Base-by-base conservation (phyloP, 2,113 vertebrate genomes). In the Vombatus ursinus region DNA sequence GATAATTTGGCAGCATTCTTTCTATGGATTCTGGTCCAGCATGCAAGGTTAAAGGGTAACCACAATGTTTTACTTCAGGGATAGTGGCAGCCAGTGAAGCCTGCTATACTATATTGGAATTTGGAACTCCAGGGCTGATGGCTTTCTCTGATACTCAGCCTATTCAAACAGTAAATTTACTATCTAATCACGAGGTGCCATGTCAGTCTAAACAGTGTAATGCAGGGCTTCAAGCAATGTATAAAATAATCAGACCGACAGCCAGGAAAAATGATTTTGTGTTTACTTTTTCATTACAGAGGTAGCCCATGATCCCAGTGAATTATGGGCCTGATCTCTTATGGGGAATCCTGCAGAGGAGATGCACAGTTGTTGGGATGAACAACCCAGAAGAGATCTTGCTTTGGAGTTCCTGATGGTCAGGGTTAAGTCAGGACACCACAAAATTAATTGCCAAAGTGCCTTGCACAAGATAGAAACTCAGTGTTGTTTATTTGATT, bases 121-220 rank as follows among this genome's bases (percentile, higher is more conserved):
- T 97, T 97, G 95, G 95, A 98, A 96, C 84, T 90, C 94, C 48
- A 52, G 92, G 97, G 90, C 95, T 96, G 95, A 28, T 96, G 93
- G 52, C 52, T 92, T 97, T 98, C 97, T 96, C 92, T 94, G 53
- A 23, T 95, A 91, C 93, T 98, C 96, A 93, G 94, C 90, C 90
- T 97, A 91, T 97, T 98, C 97, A 96, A 98, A 97, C 95, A 97
- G 95, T 97, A 97, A 98, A 98, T 98, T 98, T 97, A 96, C 96
- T 97, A 53, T 97, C 97, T 97, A 96, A 98, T 98, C 95, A 97
- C 95, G 97, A 97, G 95, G 95, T 98, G 96, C 97, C 96, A 91
- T 98, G 97, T 98, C 97, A 96, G 93, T 97, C 92, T 97, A 97
- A 98, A 96, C 96, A 96, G 52, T 91, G 48, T 96, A 98, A 97